A percentile compares a stretch with the other conserved stretches of the same genome.
phyloP scores from a whole-genome alignment of 2,888 invertebrate genomes.

The Zaprionus lineosus region DNA sequence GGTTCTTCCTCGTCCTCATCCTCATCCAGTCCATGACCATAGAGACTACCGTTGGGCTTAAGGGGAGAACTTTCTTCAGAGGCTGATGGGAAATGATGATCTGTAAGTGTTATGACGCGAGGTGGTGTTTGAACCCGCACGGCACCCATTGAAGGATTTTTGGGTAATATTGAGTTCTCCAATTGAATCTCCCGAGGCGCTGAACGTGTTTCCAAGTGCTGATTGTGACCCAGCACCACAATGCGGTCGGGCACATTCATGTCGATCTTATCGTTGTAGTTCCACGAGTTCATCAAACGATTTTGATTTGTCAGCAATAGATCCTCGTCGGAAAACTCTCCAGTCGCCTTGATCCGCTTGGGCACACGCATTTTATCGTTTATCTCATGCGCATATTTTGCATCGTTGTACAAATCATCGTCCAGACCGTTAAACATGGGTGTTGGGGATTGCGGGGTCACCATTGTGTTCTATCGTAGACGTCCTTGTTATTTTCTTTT shows the following conservation, averaged over 20 bases:
- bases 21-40: slow-evolving; percentile 60
- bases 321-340: slow-evolving; percentile 87
- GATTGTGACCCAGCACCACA: slow-evolving; percentile 91
- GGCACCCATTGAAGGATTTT: slow-evolving; percentile 86
- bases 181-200: slow-evolving; percentile 93
- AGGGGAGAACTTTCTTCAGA: slow-evolving; percentile 83
- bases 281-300: slow-evolving; percentile 85
- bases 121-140: slow-evolving; percentile 95
- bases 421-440: slow-evolving; percentile 86
- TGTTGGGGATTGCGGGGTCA: slow-evolving; percentile 85
- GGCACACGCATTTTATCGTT: slow-evolving; percentile 92
- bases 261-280: slow-evolving; percentile 89
- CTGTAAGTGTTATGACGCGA: slow-evolving; percentile 92
- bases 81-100: slow-evolving; percentile 90
- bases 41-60: slow-evolving; percentile 51
- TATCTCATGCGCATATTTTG: slow-evolving; percentile 89
- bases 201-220: slow-evolving; percentile 88
- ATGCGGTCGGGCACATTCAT: slow-evolving; percentile 98
- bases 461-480: slow-evolving; percentile 83
- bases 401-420: slow-evolving; percentile 85
- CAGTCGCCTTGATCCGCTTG: slow-evolving; percentile 89
- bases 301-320: slow-evolving; percentile 85
- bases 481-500: not conserved
- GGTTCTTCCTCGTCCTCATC: slow-evolving; percentile 67
- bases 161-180: slow-evolving; percentile 90